phyloP scores from a whole-genome alignment of 2,888 invertebrate species.

The Harpagoxenus sublaevis region DNA sequence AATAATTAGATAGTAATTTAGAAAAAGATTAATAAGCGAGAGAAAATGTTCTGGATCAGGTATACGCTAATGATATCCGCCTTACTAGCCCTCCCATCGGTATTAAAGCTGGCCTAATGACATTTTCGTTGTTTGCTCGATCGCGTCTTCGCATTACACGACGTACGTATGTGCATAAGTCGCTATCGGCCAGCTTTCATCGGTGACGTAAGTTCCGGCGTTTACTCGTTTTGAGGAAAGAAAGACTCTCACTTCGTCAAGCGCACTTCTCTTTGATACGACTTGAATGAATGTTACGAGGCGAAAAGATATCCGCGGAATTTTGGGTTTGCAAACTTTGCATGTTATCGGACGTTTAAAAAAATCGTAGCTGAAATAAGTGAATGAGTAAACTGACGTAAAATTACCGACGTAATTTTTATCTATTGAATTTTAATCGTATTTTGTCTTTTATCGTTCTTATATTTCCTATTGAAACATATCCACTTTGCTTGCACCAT shows the following conservation, averaged over 20 bases:
- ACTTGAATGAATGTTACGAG: neutral
- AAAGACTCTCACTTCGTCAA: conserved; percentile 74
- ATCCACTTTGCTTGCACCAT: neutral
- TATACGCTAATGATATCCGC: neutral
- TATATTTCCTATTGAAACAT: neutral
- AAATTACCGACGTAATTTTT: neutral
- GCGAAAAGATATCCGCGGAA: neutral
- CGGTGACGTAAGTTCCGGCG: conserved; percentile 77
- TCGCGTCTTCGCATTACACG: conserved; percentile 21
- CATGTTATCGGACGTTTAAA: neutral
- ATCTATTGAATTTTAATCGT: neutral
- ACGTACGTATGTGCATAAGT: neutral
- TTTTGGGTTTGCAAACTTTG: neutral
- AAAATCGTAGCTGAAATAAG: neutral
- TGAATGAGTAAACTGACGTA: too few species aligned
- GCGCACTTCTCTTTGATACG: neutral
- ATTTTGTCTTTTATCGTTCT: neutral
- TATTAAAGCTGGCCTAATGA: neutral
- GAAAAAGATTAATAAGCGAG: neutral
- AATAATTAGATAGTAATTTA: neutral
- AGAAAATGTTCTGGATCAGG: neutral
- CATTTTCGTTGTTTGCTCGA: conserved; percentile 5
- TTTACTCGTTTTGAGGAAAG: conserved; percentile 53
- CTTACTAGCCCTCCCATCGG: neutral
- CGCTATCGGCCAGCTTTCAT: conserved; percentile 70